These are phyloP conservation scores for Numida meleagris DNA, from an alignment of 2,113 vertebrate genomes.

Conservation along the genomic window DNA sequence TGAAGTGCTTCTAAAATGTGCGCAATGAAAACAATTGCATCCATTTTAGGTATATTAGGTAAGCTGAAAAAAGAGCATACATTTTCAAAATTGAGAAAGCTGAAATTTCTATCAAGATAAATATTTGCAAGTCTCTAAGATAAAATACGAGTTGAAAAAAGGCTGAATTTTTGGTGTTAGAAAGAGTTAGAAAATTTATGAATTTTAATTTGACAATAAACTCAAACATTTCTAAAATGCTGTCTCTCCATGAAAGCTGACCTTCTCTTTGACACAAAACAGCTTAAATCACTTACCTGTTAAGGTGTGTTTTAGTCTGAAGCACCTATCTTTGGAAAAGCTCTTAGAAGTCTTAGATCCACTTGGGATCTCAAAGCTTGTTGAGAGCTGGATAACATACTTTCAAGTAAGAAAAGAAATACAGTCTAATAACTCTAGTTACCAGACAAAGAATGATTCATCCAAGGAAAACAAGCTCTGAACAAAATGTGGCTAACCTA, in stretches of 20 bases:
- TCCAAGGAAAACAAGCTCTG: background rate
- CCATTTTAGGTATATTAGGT: background rate
- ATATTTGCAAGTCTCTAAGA: background rate
- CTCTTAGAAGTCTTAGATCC: constrained; percentile 13
- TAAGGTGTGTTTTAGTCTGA: constrained; percentile 35
- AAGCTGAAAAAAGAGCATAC: background rate
- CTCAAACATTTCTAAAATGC: constrained; percentile 3
- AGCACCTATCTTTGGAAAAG: constrained; percentile 25
- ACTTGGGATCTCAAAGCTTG: background rate
- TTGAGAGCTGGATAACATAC: constrained; percentile 19
- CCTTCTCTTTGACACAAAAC: constrained; percentile 23
- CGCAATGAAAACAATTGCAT: background rate
- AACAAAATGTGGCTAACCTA: background rate
- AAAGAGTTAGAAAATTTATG: background rate
- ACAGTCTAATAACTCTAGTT: constrained; percentile 30
- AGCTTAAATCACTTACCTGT: constrained; percentile 37
- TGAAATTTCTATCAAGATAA: constrained; percentile 38
- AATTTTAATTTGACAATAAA: background rate
- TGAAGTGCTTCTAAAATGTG: constrained; percentile 1
- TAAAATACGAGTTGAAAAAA: background rate
- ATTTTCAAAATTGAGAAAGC: constrained; percentile 38
- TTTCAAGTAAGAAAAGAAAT: constrained; percentile 50
- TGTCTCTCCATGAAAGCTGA: constrained; percentile 13
- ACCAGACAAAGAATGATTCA: constrained; percentile 22
- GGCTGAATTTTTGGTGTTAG: background rate